Conservation (phyloP, 2,797 vertebrate species). For the Myotis findleyi region DNA sequence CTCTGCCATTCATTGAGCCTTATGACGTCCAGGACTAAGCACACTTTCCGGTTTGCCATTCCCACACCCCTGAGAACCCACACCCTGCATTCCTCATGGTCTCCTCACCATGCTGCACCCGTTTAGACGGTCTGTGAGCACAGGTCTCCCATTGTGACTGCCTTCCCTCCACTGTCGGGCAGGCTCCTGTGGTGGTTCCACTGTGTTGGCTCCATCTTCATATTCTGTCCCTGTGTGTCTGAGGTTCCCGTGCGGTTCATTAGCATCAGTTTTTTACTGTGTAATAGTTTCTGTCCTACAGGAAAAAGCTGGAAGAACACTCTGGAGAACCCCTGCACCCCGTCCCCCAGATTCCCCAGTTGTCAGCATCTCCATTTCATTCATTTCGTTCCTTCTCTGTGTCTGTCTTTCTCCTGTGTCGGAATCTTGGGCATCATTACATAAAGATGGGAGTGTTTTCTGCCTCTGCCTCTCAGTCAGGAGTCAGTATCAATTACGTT, state of each 20-base stretch:
- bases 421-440: background rate
- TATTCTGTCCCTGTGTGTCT: background rate
- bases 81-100: background rate
- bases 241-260: background rate
- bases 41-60: background rate
- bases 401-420: background rate
- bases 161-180: background rate
- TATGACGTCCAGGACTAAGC: fast-evolving
- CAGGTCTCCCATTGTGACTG: background rate
- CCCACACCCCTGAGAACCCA: background rate
- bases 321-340: background rate
- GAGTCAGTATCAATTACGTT: fast-evolving
- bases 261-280: background rate
- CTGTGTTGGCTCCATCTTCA: background rate
- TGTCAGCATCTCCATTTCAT: background rate
- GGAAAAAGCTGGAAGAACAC: background rate
- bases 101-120: fast-evolving
- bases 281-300: background rate
- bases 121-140: fast-evolving
- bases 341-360: too few species aligned
- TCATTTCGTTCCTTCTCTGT: background rate
- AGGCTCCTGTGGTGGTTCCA: background rate
- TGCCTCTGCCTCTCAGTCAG: background rate
- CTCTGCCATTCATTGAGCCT: fast-evolving
- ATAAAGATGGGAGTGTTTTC: background rate